Evolutionary conservation across 35 echinoderm and acorn worm species (phyloP).

Genomic region (Hemicentrotus pulcherrimus): DNA sequence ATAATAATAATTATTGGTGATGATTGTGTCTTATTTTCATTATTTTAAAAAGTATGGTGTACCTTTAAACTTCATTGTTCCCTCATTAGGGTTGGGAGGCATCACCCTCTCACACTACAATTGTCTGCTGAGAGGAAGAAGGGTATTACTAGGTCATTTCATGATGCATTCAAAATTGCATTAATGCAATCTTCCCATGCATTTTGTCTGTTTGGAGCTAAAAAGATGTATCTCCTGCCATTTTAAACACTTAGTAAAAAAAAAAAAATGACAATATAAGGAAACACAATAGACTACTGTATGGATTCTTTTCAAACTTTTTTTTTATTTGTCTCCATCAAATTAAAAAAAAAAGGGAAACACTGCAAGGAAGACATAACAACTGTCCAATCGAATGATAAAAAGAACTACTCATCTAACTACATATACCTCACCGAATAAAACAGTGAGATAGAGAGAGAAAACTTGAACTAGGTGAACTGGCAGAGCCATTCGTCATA

Average conservation of each 20-base stretch:
- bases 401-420: slow-evolving; percentile 15
- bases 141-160: no score
- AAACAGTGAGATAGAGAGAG: slow-evolving; percentile 8
- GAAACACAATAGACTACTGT: background rate
- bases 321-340: slow-evolving; percentile 54
- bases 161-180: no score
- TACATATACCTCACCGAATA: background rate
- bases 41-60: no score
- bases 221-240: no score
- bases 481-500: background rate
- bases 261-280: background rate
- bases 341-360: slow-evolving; percentile 49
- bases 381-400: slow-evolving; percentile 54
- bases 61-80: no score
- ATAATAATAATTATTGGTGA: no score
- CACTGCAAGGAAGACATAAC: slow-evolving; percentile 52
- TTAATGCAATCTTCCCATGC: no score
- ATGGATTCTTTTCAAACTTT: slow-evolving; percentile 40
- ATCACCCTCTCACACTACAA: no score
- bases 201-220: no score
- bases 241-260: background rate
- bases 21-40: no score
- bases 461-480: background rate
- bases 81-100: no score
- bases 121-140: no score